Base-by-base conservation (phyloP, 2,888 invertebrate species). In the Drosophila mimica region DNA sequence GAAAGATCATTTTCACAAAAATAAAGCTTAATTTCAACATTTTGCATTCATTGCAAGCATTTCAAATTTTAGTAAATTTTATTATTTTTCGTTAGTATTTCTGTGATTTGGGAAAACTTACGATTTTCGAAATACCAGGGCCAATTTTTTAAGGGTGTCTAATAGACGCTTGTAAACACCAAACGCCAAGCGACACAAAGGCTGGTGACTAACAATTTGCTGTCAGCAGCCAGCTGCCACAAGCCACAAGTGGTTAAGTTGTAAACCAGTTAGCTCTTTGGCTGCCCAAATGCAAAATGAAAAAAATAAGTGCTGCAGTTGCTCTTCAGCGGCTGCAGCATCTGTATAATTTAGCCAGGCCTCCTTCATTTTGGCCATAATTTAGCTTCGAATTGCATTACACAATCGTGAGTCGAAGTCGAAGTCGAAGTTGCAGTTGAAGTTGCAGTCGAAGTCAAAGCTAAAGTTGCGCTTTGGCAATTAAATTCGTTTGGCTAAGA, bases 151-250 rank as follows among this genome's bases (percentile, higher is more conserved):
- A 15, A 25, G 46, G 46, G 46, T 46, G 46, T 15, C 36, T 5
- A 17, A 15, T 71, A 52, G 54, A 60, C 53, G 57, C 17, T 61
- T 38, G 61, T 43, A 73, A 59, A 40, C 43, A 60, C 36, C 31
- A 33, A 60, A 56, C 28, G 28, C 28, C 38, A 38, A 56, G 28
- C 56, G 61, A 30, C 52, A 52, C 52, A 30, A 31, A 43, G 43
- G 17, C 33, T n/a, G 28, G n/a, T 56, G 28, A 40, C 62, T 52
- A 61, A 60, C 75, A 65, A 74, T 51, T 53, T 59, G 73, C 60
- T 65, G 74, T 60, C 67, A 49, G 52, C 64, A 58, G 65, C 67
- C 84, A 83, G 86, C 82, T 82, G 84, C 84, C 87, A 73, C 85
- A 69, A 87, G 87, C 85, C 89, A 74, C 80, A 67, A 75, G 76